Base-by-base conservation (phyloP, 1,140 invertebrate species). In the Apis laboriosa region DNA sequence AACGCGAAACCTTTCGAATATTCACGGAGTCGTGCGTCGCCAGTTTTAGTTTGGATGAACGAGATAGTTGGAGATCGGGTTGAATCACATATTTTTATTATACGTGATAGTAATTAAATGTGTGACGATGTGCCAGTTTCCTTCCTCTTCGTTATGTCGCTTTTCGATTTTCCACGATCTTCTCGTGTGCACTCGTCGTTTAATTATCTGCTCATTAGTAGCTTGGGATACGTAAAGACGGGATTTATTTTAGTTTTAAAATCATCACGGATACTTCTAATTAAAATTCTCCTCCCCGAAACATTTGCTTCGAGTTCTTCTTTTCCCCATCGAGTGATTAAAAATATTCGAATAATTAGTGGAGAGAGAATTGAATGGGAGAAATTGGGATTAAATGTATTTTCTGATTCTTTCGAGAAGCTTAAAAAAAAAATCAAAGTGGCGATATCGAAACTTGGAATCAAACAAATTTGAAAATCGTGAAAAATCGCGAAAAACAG, bases 131-230 rank as follows among this genome's bases (percentile, higher is more conserved):
- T 24, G 58, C 34, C 66, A 13, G 15, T 58, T 49, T 58, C 53
- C 5, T 49, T 9, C 19, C 15, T 7, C 9, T 21, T 70, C 66
- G 66, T 71, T 70, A 71, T 11, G 21, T 43, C 34, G 43, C 28
- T 70, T 70, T 70, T 78, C 77, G 43, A 28, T n/a, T 17, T 70
- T 70, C 66, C 7, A 78, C 21, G 7, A 8, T 51, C 28, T 53
- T 19, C 43, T 15, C 55, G 34, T 12, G 34, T 24, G 11, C 9
- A 15, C 17, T n/a, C 49, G 55, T 49, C 55, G 19, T 70, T 78
- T 78, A 71, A 70, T 71, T 60, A 78, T 78, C 17, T 51, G 51
- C 34, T 28, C 43, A 60, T 78, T 58, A 78, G 53, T 43, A 56
- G 56, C 28, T 77, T 9, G 51, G 49, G 28, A 1, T 51, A 56